Evolutionary conservation across 1,140 invertebrate genomes (phyloP).

Genomic region (Drosophila athabasca): DNA sequence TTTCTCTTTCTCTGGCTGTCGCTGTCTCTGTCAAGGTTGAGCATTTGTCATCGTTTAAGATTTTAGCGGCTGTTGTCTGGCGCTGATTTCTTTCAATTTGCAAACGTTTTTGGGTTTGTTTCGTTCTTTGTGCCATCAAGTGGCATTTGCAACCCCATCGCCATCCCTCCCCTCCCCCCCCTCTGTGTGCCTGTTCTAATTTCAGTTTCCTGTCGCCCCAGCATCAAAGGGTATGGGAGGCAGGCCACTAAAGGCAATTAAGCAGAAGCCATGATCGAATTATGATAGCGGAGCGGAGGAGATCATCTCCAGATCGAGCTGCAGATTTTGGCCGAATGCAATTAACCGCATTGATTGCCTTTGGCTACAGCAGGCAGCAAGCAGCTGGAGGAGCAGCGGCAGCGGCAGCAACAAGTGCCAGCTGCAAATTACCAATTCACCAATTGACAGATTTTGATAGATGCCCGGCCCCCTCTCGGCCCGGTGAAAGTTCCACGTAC

Average conservation of each 20-base stretch:
- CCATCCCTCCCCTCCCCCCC: background rate
- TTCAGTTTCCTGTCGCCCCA: conserved; percentile 46
- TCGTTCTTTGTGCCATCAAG: conserved; percentile 36
- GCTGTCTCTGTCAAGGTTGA: conserved; percentile 56
- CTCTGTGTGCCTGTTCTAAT: conserved; percentile 30
- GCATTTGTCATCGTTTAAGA: conserved; percentile 69
- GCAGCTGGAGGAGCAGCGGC: background rate
- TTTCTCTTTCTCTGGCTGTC: background rate
- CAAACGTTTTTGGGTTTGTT: conserved; percentile 62
- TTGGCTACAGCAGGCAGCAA: conserved; percentile 12
- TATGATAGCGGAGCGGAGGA: conserved; percentile 59
- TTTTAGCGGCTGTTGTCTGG: conserved; percentile 51
- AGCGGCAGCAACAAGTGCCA: conserved; percentile 31
- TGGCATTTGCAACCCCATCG: conserved; percentile 45
- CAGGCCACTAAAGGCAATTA: conserved; percentile 35
- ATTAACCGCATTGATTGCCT: conserved; percentile 70
- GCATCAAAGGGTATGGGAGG: conserved; percentile 36
- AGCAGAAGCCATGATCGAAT: conserved; percentile 56
- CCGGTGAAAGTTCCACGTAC: conserved; percentile 57
- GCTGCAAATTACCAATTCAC: conserved; percentile 54
- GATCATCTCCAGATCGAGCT: conserved; percentile 15
- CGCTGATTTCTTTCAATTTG: conserved; percentile 74
- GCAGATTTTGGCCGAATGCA: conserved; percentile 57
- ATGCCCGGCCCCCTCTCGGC: conserved; percentile 36
- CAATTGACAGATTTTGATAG: conserved; percentile 80